Percentiles rank a stretch among this genome's conserved stretches.
These are phyloP conservation scores for Sylvicapra grimmia DNA, from an alignment of 2,113 vertebrate species.

Conservation along the genomic window DNA sequence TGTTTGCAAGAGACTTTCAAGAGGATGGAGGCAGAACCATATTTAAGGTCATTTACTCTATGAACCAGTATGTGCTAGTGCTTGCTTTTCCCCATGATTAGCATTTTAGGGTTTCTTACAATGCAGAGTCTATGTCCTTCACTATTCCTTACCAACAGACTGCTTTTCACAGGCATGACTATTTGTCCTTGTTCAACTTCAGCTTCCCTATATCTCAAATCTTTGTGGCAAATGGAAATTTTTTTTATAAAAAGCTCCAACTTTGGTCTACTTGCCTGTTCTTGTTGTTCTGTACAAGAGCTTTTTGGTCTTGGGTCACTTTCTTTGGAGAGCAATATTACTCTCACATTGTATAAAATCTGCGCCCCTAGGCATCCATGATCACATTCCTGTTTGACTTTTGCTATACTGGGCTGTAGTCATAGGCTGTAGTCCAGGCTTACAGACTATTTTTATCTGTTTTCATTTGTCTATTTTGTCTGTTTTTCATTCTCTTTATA, in stretches of 20 bases:
- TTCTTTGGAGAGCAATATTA: background rate
- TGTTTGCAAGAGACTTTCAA: background rate
- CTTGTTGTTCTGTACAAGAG: background rate
- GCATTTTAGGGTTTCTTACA: background rate
- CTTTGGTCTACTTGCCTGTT: background rate
- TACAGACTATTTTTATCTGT: background rate
- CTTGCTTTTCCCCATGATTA: background rate
- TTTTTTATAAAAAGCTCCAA: background rate
- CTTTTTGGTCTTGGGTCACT: background rate
- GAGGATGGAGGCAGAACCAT: background rate
- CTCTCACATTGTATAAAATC: background rate
- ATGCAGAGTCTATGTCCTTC: background rate
- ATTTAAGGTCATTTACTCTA: background rate
- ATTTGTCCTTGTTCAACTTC: background rate
- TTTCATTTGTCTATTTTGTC: background rate
- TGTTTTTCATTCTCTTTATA: conserved; percentile 9
- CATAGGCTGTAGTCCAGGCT: background rate
- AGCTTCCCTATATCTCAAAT: background rate
- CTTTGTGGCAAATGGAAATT: background rate
- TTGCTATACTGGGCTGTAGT: background rate
- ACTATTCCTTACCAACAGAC: background rate
- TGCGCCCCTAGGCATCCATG: background rate
- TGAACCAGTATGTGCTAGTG: background rate
- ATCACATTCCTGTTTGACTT: background rate
- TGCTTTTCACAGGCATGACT: background rate